A percentile compares a stretch with the other conserved stretches of the same genome.
Conservation (phyloP, 2,113 vertebrate species). For the Crypturellus undulatus region DNA sequence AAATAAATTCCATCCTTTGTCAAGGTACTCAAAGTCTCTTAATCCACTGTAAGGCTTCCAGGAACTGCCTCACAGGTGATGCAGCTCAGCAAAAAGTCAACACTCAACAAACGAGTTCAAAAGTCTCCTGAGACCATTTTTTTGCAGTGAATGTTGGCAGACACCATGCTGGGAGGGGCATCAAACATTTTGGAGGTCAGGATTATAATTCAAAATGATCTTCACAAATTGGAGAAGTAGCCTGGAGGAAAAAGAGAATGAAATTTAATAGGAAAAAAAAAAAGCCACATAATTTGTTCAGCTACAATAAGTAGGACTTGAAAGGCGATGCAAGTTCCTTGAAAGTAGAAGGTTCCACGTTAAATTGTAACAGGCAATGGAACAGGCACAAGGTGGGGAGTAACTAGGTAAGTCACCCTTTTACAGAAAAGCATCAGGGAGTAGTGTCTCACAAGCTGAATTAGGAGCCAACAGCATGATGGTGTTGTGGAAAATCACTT, state of each 20-base stretch:
- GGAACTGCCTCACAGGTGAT: neutral
- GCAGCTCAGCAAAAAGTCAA: neutral
- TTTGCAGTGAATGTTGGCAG: neutral
- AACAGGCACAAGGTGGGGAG: neutral
- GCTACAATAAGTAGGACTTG: neutral
- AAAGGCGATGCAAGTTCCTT: neutral
- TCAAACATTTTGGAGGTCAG: neutral
- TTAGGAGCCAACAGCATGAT: neutral
- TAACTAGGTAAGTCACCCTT: neutral
- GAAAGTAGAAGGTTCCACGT: neutral
- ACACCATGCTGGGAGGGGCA: neutral
- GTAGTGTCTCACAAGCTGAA: neutral
- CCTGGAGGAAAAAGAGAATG: neutral
- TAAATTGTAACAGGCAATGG: neutral
- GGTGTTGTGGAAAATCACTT: neutral
- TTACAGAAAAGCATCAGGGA: neutral
- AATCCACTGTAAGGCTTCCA: neutral
- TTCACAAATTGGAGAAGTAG: constrained; percentile 15
- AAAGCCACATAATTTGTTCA: neutral
- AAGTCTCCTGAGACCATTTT: neutral
- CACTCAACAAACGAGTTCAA: neutral
- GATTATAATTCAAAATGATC: constrained; percentile 5
- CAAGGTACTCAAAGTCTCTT: neutral
- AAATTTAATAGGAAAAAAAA: neutral
- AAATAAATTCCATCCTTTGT: neutral